Base-by-base conservation (phyloP, 1,140 invertebrate genomes). In the Drosophila arawakana region DNA sequence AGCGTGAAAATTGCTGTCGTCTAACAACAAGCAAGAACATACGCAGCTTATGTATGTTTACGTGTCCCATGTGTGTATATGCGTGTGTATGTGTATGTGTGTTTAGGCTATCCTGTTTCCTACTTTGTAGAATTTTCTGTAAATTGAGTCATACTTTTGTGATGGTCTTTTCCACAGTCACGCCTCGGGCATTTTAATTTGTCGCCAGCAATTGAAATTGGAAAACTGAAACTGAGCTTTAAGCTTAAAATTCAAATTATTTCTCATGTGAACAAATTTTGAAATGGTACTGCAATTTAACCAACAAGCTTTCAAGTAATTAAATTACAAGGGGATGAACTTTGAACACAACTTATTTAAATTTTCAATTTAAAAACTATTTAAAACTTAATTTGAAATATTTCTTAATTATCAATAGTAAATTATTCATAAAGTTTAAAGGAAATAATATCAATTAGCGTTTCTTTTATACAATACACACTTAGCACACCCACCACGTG, bases 1-100 rank as follows among this genome's bases (percentile, higher is more conserved):
- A 86, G 83, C 83, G 84, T 86, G 80, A 83, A 88, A 86, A 86
- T 88, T 86, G 83, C 75, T 78, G 50, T 84, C 49, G 62, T 41
- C 62, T 47, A 55, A 63, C 55, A 69, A 66, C 41, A 35, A 50
- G 35, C 44, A 75, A 61, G 47, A 54, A 58, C 61, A 69, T 60
- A 62, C 76, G 52, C 69, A 68, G 25, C 49, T 47, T 52, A 37
- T 62, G 50, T 52, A 37, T 62, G 50, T 54, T 25, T 54, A 59
- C 43, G 30, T 58, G 44, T 54, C 7, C 8, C 35, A 18, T 35
- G 9, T 34, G 11, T 62, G 15, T 37, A n/a, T 63, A 21, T 47
- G 5, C 13, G 58, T 47, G 13, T 44, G 35, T 50, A 50, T 69
- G 65, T 57, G 35, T n/a, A 63, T 44, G 4, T 65, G 59, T 37